Evolutionary conservation across 2,113 vertebrate genomes (phyloP), one percentile per base, ranked within the genome.

Genomic region (Struthio camelus): DNA sequence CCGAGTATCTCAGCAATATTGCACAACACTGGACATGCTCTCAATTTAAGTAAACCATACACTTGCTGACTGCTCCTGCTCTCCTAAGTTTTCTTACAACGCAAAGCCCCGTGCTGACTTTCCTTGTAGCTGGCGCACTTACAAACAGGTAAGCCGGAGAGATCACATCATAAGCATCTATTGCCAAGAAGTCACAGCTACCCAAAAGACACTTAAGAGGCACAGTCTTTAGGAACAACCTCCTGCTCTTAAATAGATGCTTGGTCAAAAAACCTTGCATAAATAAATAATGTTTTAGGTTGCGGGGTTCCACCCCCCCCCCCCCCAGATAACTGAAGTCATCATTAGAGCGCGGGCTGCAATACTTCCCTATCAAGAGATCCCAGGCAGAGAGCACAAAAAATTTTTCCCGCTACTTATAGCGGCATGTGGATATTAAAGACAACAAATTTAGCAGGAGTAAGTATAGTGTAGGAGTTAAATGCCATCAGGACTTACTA

Each of bases 381-480:
- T 0, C 67, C 50, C 38, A 34, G 56, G 77, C 56, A 94, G 78
- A 89, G 56, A 34, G 72, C 22, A 65, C 38, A 36, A 24, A 86
- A 53, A 88, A 85, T 53, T 14, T 83, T 24, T 44, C 88, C 54
- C n/a, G 51, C n/a, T 51, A 44, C 77, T 88, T 85, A 85, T 6
- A 62, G 73, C 48, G 70, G 34, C 64, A 64, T 22, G 67, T 22
- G 67, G 82, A 67, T 3, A 0, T 58, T 90, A 70, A 93, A 92
- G 64, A 93, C 79, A 93, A 80, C 66, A 95, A 87, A 71, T 48
- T 40, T 46, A 95, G 78, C 2, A 59, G 22, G 46, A 93, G 87
- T 75, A 96, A 87, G 94, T 77, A 92, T 92, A 92, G 12, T n/a
- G 46, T 25, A 40, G 27, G 76, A 90, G 54, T 89, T 76, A 72